Evolutionary conservation across 2,797 vertebrate genomes (phyloP).

Genomic region (Pipistrellus kuhlii): DNA sequence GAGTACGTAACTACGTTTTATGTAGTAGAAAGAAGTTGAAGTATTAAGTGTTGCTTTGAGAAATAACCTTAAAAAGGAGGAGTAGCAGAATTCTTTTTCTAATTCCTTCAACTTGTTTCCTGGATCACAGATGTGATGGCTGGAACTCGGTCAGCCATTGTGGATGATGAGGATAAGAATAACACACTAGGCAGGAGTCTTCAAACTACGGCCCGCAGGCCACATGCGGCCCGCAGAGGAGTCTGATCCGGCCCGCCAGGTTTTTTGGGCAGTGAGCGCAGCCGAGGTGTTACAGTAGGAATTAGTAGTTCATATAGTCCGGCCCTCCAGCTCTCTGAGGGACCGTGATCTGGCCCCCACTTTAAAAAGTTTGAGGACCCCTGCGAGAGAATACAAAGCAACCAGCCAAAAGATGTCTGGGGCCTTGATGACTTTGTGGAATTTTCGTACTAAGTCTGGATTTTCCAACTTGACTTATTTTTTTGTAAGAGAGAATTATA

Average conservation of each 20-base stretch:
- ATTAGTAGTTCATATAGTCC: too few species aligned
- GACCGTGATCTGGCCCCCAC: too few species aligned
- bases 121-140: background rate
- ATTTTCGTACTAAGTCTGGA: background rate
- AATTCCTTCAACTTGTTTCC: background rate
- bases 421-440: slow-evolving; percentile 1
- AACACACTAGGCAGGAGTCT: too few species aligned
- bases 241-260: too few species aligned
- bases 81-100: background rate
- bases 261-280: too few species aligned
- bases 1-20: background rate
- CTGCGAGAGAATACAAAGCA: background rate
- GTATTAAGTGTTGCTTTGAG: background rate
- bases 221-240: too few species aligned
- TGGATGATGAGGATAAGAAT: background rate
- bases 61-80: background rate
- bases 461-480: background rate
- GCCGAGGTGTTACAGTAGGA: too few species aligned
- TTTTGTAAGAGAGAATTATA: background rate
- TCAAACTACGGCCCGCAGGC: too few species aligned
- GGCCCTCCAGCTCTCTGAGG: too few species aligned
- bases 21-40: background rate
- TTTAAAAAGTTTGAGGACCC: too few species aligned
- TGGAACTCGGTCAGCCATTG: background rate
- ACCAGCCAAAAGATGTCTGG: background rate